These are phyloP conservation scores for Fulmarus glacialis DNA, from an alignment of 2,113 vertebrate species.

Conservation along the genomic window DNA sequence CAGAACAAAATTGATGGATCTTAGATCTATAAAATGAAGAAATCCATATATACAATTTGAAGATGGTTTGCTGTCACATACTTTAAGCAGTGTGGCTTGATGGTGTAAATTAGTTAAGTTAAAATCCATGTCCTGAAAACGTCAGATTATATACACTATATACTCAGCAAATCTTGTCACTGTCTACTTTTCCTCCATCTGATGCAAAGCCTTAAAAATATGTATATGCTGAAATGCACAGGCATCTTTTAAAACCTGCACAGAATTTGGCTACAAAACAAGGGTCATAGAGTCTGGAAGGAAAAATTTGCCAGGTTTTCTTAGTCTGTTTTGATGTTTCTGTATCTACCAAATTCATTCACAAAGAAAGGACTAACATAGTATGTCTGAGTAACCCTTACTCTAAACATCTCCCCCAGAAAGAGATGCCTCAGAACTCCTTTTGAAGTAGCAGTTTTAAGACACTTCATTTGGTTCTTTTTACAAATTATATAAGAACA, in stretches of 20 bases:
- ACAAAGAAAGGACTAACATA: background rate
- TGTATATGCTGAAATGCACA: background rate
- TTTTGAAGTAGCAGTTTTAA: background rate
- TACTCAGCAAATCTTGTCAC: slow-evolving; percentile 45
- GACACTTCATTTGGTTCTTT: background rate
- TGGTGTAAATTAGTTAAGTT: slow-evolving; percentile 48
- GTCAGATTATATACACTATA: slow-evolving; percentile 38
- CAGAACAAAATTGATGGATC: background rate
- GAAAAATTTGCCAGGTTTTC: background rate
- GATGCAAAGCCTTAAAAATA: slow-evolving; percentile 35
- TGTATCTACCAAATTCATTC: background rate
- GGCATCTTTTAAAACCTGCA: background rate
- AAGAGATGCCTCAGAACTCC: background rate
- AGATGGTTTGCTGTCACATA: background rate
- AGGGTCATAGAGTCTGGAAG: background rate
- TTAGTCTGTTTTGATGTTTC: background rate
- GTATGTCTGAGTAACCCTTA: background rate
- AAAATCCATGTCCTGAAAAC: slow-evolving; percentile 50
- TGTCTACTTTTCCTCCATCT: slow-evolving; percentile 41
- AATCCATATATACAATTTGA: background rate
- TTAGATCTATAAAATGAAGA: background rate
- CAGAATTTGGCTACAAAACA: background rate
- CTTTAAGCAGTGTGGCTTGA: slow-evolving; percentile 21
- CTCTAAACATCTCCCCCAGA: background rate
- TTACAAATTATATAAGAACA: background rate